These are phyloP conservation scores for Holothuria glaberrima DNA, from an alignment of 35 echinoderm and acorn worm genomes.

Conservation along the genomic window DNA sequence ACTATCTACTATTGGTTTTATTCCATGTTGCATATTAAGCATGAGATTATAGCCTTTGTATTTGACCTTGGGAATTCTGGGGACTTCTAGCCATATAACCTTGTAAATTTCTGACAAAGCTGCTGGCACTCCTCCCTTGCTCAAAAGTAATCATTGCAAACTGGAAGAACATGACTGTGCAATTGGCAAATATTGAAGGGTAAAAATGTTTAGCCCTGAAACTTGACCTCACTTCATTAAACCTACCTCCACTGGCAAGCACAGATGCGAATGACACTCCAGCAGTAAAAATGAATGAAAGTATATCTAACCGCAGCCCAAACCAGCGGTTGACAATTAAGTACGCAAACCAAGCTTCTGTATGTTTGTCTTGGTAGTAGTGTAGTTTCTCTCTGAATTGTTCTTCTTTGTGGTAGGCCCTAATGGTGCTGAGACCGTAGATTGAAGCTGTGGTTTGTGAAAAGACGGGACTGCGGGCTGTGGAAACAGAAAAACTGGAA, in stretches of 20 bases:
- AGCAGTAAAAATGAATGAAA: constrained; percentile 67
- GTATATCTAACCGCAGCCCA: constrained; percentile 74
- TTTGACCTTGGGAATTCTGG: too few species aligned
- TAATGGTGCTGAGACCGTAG: constrained; percentile 78
- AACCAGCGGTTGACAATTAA: constrained; percentile 78
- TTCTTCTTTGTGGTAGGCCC: constrained; percentile 77
- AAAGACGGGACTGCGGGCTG: constrained; percentile 94
- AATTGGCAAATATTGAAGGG: too few species aligned
- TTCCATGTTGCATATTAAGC: too few species aligned
- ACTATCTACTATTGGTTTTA: too few species aligned
- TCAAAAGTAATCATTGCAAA: too few species aligned
- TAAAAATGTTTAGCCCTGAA: too few species aligned
- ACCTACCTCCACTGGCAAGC: constrained; percentile 52
- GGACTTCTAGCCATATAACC: too few species aligned
- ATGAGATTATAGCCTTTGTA: too few species aligned
- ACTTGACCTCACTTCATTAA: too few species aligned
- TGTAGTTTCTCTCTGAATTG: constrained; percentile 76
- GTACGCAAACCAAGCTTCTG: constrained; percentile 88
- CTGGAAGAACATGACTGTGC: too few species aligned
- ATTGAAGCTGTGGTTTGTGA: constrained; percentile 84
- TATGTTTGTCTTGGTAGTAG: constrained; percentile 73
- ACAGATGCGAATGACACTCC: constrained; percentile 67
- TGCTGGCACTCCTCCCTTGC: too few species aligned
- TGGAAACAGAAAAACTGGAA: neutral
- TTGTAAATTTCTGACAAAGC: too few species aligned